Evolutionary conservation across 2,113 vertebrate species (phyloP).

Genomic region (Antigone vipio): DNA sequence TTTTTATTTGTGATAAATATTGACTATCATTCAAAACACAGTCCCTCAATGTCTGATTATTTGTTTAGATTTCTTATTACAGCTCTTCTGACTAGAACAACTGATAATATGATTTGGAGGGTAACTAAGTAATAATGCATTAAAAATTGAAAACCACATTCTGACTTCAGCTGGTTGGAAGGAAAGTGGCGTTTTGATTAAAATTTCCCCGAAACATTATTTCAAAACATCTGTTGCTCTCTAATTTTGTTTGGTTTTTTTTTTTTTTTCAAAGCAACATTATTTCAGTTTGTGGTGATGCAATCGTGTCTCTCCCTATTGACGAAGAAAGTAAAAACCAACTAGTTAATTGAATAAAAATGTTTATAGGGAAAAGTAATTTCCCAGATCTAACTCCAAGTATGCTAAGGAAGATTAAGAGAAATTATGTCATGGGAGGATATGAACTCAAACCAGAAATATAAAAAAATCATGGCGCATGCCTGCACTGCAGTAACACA

Average conservation of each 20-base stretch:
- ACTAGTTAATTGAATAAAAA: neutral
- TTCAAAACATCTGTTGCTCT: neutral
- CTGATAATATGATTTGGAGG: neutral
- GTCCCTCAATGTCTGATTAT: neutral
- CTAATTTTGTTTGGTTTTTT: neutral
- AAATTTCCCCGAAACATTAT: neutral
- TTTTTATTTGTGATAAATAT: neutral
- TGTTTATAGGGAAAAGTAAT: neutral
- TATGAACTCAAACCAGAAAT: neutral
- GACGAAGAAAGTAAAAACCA: neutral
- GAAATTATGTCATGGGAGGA: neutral
- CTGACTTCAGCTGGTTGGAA: neutral
- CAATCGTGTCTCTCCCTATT: neutral
- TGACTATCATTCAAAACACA: neutral
- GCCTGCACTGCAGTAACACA: neutral
- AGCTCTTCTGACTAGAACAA: neutral
- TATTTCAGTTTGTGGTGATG: neutral
- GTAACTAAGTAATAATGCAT: neutral
- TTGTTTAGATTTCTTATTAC: neutral
- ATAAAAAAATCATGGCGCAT: neutral
- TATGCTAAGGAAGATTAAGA: neutral
- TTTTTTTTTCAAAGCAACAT: neutral
- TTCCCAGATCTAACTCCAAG: neutral
- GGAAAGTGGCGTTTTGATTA: neutral
- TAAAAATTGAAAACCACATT: neutral